Base-by-base conservation (phyloP, 1,140 invertebrate genomes). In the Bombus balteatus region DNA sequence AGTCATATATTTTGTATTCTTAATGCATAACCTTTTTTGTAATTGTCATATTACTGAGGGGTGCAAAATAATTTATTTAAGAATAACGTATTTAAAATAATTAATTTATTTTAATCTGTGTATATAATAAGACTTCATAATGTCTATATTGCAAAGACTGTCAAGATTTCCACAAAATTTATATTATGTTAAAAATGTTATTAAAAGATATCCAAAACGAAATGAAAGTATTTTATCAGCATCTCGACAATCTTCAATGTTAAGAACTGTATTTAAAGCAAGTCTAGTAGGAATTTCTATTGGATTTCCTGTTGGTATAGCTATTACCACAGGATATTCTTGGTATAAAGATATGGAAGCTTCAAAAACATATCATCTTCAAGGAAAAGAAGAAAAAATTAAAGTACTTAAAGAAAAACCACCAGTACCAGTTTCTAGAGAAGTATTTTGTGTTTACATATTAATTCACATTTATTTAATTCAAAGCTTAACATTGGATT, bases 381-480 rank as follows among this genome's bases (percentile, higher is more conserved):
- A 96, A 68, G 93, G 94, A 15, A 93, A 88, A 8, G 74, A 95
- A 82, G 94, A 94, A 4, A 88, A 94, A 32, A 92, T 96, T 62
- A 92, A 95, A 65, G 81, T 96, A 34, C 91, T 97, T 0, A 95
- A 96, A 79, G 92, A 97, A 57, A 94, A 96, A 85, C 96, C 96
- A 28, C 28, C 94, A 57, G 90, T 96, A 75, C 89, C 91, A 66
- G 92, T 95, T 57, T 95, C 95, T 0, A 93, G 95, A 91, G 90
- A 92, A 88, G 96, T 96, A 93, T 81, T 86, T 59, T 13, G 3
- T 43, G 12, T 66, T 68, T 25, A 57, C 68, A 89, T 82, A 78
- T 76, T 76, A 28, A 37, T 70, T 39, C 22, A 1, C 25, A 3
- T 22, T 1, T 71, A 28, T 39, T 28, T 22, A 37, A 71, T 28